Conservation (phyloP, 2,888 invertebrate species). For the Hirtodrosophila alboralis region DNA sequence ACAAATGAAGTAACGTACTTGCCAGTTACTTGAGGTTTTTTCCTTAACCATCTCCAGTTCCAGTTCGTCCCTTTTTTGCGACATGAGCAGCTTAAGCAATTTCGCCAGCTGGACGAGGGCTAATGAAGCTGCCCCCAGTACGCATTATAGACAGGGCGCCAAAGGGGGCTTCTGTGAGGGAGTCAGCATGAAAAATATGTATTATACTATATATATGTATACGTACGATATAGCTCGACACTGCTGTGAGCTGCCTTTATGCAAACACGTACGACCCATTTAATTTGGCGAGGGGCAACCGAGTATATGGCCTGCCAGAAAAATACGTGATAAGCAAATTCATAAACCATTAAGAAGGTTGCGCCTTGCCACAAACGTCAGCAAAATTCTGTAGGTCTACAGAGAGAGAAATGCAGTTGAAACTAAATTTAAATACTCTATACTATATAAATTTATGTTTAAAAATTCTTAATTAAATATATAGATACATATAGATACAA, state of each 20-base stretch:
- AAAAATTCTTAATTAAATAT: too few species aligned
- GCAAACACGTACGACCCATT: conserved; percentile 72
- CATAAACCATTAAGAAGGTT: conserved; percentile 71
- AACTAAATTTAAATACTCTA: conserved; percentile 12
- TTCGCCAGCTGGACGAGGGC: conserved; percentile 36
- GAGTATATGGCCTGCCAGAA: conserved; percentile 58
- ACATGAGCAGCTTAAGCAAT: conserved; percentile 43
- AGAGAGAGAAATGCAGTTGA: not conserved
- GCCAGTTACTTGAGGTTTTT: conserved; percentile 25
- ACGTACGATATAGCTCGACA: conserved; percentile 16
- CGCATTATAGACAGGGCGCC: conserved; percentile 1
- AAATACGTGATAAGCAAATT: conserved; percentile 74
- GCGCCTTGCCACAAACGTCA: conserved; percentile 42
- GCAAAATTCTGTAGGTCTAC: conserved; percentile 23
- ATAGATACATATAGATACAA: too few species aligned
- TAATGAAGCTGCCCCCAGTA: conserved; percentile 38
- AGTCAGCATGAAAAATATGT: conserved; percentile 18
- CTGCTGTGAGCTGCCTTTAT: conserved; percentile 49
- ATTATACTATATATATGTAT: conserved; percentile 10
- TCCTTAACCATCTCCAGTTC: conserved; percentile 3
- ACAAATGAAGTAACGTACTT: conserved; percentile 43
- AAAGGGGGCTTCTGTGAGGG: not conserved
- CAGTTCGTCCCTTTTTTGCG: conserved; percentile 17
- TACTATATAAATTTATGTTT: not conserved
- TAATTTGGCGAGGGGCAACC: conserved; percentile 66